These are phyloP conservation scores for Lagorchestes hirsutus DNA, from an alignment of 2,797 vertebrate species.

Conservation along the genomic window DNA sequence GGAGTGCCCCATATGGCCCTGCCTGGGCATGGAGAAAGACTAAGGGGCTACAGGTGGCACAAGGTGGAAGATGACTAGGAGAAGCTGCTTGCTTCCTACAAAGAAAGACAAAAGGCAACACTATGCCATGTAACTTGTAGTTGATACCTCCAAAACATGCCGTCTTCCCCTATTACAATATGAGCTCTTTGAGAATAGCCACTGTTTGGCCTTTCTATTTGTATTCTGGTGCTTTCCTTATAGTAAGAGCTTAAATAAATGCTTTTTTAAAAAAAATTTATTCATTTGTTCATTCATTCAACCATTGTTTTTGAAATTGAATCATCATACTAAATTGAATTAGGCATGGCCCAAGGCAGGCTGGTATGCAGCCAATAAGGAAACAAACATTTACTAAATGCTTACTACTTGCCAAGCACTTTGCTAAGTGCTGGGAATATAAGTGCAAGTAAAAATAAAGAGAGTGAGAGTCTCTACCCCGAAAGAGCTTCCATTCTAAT, in stretches of 20 bases:
- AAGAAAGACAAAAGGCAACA: not conserved
- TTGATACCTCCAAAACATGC: not conserved
- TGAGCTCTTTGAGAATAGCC: not conserved
- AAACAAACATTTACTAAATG: not conserved
- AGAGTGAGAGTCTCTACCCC: not conserved
- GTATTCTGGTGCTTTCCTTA: not conserved
- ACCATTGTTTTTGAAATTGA: not conserved
- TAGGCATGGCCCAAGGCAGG: not conserved
- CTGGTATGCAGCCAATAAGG: not conserved
- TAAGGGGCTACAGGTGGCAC: not conserved
- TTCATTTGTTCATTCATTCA: not conserved
- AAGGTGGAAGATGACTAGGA: not conserved
- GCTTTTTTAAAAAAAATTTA: not conserved
- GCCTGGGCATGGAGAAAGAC: not conserved
- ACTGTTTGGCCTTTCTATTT: not conserved
- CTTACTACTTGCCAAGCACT: not conserved
- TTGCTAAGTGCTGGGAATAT: not conserved
- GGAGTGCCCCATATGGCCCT: not conserved
- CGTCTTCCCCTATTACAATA: not conserved
- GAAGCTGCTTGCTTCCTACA: not conserved
- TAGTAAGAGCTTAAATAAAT: not conserved
- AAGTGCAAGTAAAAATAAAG: not conserved
- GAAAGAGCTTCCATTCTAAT: not conserved
- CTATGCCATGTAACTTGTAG: not conserved
- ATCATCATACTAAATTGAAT: not conserved